Evolutionary conservation across 2,113 vertebrate genomes (phyloP).

Genomic region (Bubo bubo): DNA sequence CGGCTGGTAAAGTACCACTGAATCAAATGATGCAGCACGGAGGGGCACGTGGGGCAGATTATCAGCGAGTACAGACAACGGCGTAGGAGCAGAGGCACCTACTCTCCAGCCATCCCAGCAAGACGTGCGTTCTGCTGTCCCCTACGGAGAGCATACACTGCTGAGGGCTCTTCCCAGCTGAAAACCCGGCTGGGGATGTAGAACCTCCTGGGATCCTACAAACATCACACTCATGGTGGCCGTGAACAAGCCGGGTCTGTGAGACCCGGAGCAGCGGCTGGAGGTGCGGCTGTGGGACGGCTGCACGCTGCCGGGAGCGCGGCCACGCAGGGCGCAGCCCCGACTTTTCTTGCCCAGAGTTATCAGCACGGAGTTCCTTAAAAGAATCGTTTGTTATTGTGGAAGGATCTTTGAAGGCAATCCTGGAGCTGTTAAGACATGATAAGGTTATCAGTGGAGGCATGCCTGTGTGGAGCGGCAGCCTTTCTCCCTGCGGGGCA

Average conservation of each 20-base stretch:
- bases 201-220: not conserved
- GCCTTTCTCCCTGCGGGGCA: constrained; percentile 55
- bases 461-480: constrained; percentile 42
- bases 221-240: rapidly evolving
- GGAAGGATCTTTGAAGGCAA: constrained; percentile 56
- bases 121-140: not conserved
- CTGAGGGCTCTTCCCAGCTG: not conserved
- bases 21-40: rapidly evolving
- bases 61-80: too few species aligned
- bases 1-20: rapidly evolving
- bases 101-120: rapidly evolving
- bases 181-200: not conserved
- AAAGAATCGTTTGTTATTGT: constrained; percentile 41
- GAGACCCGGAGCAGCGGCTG: rapidly evolving
- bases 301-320: rapidly evolving
- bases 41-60: not conserved
- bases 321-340: not conserved
- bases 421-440: constrained; percentile 61
- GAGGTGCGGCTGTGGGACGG: rapidly evolving
- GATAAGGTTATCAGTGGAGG: constrained; percentile 66
- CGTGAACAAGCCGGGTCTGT: rapidly evolving
- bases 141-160: rapidly evolving
- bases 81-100: rapidly evolving
- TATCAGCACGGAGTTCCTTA: not conserved
- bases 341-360: not conserved